Base-by-base conservation (phyloP, 2,113 vertebrate genomes). In the Coturnix japonica region DNA sequence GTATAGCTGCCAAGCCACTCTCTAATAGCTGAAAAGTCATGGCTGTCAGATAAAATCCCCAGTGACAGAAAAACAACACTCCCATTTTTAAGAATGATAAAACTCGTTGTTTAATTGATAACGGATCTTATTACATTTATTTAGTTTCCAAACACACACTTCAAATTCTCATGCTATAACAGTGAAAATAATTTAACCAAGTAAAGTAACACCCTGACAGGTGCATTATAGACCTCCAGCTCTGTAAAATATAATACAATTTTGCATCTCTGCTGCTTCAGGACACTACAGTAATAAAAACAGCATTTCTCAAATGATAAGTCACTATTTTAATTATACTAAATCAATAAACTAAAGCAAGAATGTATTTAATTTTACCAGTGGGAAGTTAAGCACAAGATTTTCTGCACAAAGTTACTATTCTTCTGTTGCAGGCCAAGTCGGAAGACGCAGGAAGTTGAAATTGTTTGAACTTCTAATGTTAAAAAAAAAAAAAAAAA, bases 321-420 rank as follows among this genome's bases (percentile, higher is more conserved):
- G 74, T 71, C 33, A 84, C 92, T 86, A 84, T 76, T 88, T 92
- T 89, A 95, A 91, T 96, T 87, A 85, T 18, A 87, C 44, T 73
- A 91, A 87, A 95, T 89, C 81, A 92, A 85, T 95, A 87, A 53
- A 87, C 78, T 93, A 74, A 92, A 94, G 81, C 67, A 89, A 93
- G 71, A 94, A 95, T 18, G 46, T 41, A 63, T 77, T 95, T 92
- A 54, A 85, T 87, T 94, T 93, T 94, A 92, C 85, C 92, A 92
- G 78, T 30, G 61, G 77, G 81, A 96, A 95, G 66, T 84, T 84
- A 84, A 76, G 75, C 95, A 91, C 71, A 89, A 91, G 64, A 67
- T 51, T 93, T 95, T 91, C 67, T 64, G 91, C 59, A 73, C 43
- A 49, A 91, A 78, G 63, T 89, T 87, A n/a, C 72, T 93, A 93